Evolutionary conservation across 2,113 vertebrate species (phyloP), one percentile per base, ranked within the genome.

Genomic region (Tympanuchus pallidicinctus): DNA sequence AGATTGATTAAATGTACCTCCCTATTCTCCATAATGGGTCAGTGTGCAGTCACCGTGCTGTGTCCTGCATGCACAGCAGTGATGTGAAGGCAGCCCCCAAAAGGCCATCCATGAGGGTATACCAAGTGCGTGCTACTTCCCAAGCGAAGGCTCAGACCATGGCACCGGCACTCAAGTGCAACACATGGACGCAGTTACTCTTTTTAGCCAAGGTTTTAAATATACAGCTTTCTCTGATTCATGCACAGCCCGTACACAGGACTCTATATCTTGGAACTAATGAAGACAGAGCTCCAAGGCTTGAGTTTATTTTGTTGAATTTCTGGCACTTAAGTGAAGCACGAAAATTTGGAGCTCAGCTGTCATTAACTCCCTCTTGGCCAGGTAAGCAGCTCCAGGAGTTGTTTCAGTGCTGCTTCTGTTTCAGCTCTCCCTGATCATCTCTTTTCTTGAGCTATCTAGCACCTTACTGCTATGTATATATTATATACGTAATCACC

Each of bases 171-270:
- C 27, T 27, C 70, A 27, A 88, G 25, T 1, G 0, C 38, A 38
- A 14, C 9, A 3, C 24, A 21, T 0, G 1, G 54, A 56, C 1
- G 2, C 48, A 52, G 10, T 27, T 72, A 27, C 28, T 78, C 0
- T 0, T 3, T 72, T 92, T 54, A 69, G 25, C 17, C 32, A 69
- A 61, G 8, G 34, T 54, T 74, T 84, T 36, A 2, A 56, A 59
- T 79, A 36, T 10, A 10, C 40, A 50, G 7, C 13, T 65, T 79
- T 79, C 40, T 73, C 56, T 80, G 48, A 28, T 43, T 20, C 21
- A 2, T 10, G 40, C 7, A 54, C 10, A 74, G 11, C 36, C 56
- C 61, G 24, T 70, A 85, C 89, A 89, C 43, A 59, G 43, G n/a
- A 15, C 10, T 75, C 28, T 80, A 32, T 78, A 43, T 32, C 47